phyloP scores from a whole-genome alignment of 2,888 invertebrate genomes.

The Machimus rusticus region DNA sequence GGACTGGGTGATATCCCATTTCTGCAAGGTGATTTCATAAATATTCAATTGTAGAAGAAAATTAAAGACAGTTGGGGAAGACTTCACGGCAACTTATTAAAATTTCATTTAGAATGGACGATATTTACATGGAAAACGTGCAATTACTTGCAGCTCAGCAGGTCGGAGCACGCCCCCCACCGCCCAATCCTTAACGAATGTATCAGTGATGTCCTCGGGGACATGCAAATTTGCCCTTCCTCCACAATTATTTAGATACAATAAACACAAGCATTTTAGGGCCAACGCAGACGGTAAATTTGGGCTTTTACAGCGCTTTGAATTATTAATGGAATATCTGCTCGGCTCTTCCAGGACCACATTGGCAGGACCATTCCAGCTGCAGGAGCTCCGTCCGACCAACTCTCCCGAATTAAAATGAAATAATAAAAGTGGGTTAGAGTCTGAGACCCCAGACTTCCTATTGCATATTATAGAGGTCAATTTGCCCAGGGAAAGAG shows the following conservation, averaged over 20 bases:
- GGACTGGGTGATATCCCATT: constrained; percentile 5
- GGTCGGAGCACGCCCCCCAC: background rate
- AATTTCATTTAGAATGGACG: constrained; percentile 3
- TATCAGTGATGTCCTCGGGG: background rate
- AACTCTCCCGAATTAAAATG: background rate
- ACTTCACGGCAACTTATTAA: background rate
- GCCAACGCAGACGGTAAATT: background rate
- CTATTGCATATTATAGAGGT: background rate
- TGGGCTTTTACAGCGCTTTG: background rate
- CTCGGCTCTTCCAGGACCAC: background rate
- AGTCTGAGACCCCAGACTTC: background rate
- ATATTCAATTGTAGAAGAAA: constrained; percentile 20
- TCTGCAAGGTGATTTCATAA: constrained; percentile 11
- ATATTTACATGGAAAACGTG: constrained; percentile 22
- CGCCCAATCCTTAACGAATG: background rate
- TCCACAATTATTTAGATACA: background rate
- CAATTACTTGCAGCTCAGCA: constrained; percentile 17
- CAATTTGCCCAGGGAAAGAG: background rate
- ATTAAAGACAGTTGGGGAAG: constrained; percentile 1
- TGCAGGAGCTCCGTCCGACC: background rate
- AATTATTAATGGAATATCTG: background rate
- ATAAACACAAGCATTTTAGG: background rate
- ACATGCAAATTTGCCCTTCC: background rate
- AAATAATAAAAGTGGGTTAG: background rate
- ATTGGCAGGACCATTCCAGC: background rate